phyloP scores from a whole-genome alignment of 2,888 invertebrate species.

The Cephus sareptanus region DNA sequence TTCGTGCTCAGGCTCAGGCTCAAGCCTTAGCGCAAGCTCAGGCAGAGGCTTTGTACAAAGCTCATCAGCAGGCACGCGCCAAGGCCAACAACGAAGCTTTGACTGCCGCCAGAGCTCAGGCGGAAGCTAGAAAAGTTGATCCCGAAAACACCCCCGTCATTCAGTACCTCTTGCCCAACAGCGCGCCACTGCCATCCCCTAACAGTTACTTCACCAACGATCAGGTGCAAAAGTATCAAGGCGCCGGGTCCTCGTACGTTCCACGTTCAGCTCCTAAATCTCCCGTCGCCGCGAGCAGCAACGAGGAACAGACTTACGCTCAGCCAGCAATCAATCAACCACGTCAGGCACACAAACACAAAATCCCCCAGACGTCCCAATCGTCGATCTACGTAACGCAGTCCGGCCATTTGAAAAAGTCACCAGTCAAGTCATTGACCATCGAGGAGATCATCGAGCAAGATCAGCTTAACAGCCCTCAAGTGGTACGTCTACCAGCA shows the following conservation, averaged over 20 bases:
- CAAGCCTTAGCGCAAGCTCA: conserved; percentile 60
- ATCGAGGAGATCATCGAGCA: conserved; percentile 56
- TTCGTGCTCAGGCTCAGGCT: conserved; percentile 59
- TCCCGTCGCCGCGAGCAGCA: conserved; percentile 25
- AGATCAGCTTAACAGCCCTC: conserved; percentile 44
- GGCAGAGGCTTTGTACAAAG: conserved; percentile 57
- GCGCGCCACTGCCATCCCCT: conserved; percentile 35
- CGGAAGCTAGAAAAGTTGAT: conserved; percentile 49
- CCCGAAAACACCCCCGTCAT: conserved; percentile 55
- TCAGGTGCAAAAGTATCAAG: conserved; percentile 53
- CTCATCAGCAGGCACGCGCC: conserved; percentile 49
- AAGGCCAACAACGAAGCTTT: conserved; percentile 56
- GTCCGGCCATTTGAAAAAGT: conserved; percentile 55
- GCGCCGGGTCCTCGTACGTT: conserved; percentile 51
- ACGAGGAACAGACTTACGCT: conserved; percentile 32
- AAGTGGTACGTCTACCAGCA: conserved; percentile 47
- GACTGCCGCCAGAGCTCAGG: conserved; percentile 53
- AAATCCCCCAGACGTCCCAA: conserved; percentile 47
- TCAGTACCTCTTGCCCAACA: conserved; percentile 52
- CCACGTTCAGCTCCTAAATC: conserved; percentile 51
- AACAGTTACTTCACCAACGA: conserved; percentile 54
- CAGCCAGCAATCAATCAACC: conserved; percentile 47
- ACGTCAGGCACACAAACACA: conserved; percentile 53
- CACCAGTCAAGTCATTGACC: conserved; percentile 56
- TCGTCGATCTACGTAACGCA: conserved; percentile 56